Percentiles rank a stretch among this genome's conserved stretches.
phyloP scores from a whole-genome alignment of 30 jellyfish, hydroid and myxozoan genomes.

The Cassiopea xamachana region DNA sequence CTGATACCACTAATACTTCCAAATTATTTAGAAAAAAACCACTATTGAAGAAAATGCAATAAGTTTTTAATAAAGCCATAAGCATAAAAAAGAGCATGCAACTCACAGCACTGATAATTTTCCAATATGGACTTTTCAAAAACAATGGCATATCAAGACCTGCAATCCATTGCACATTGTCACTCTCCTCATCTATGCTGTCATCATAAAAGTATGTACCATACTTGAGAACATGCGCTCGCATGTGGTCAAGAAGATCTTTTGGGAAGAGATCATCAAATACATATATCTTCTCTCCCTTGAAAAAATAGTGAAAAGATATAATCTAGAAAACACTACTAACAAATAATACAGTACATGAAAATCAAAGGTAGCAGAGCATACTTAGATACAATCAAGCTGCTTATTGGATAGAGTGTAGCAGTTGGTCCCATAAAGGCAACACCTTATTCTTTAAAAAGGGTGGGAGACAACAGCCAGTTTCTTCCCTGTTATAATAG shows the following conservation, averaged over 20 bases:
- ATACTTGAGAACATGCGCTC: conserved; percentile 83
- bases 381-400: too few relatives aligned
- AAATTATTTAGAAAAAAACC: too few relatives aligned
- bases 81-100: neutral
- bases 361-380: too few relatives aligned
- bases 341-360: too few relatives aligned
- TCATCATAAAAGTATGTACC: conserved; percentile 91
- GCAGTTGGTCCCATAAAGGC: too few relatives aligned
- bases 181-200: conserved; percentile 84
- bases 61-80: neutral
- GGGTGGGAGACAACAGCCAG: too few relatives aligned
- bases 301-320: neutral
- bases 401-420: too few relatives aligned
- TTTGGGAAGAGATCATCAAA: conserved; percentile 86
- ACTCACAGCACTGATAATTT: conserved; percentile 79
- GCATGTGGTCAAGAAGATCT: conserved; percentile 82
- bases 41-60: too few relatives aligned
- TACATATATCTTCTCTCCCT: conserved; percentile 81
- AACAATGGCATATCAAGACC: conserved; percentile 78
- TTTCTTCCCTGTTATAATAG: too few relatives aligned
- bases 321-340: too few relatives aligned
- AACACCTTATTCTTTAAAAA: too few relatives aligned
- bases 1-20: too few relatives aligned
- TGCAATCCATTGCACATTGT: conserved; percentile 97
- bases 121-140: conserved; percentile 89